Conservation (phyloP, 2,113 vertebrate genomes). For the Eublepharis macularius region DNA sequence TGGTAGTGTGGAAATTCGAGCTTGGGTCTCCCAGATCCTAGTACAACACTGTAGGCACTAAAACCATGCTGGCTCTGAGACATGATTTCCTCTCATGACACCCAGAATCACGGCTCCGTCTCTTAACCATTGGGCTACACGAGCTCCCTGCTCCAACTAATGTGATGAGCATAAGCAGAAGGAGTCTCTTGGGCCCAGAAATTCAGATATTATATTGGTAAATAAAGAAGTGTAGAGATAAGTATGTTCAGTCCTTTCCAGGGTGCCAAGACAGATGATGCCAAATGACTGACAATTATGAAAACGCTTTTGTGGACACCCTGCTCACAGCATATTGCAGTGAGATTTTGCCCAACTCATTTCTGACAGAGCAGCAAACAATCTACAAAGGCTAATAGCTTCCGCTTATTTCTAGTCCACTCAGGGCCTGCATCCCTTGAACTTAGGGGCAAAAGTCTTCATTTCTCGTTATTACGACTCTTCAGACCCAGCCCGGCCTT, state of each 20-base stretch:
- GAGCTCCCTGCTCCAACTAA: no score
- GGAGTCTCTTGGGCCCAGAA: background rate
- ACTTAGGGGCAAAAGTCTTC: slow-evolving; percentile 59
- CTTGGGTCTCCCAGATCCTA: no score
- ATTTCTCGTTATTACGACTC: slow-evolving; percentile 70
- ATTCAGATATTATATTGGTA: no score
- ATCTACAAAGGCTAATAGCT: slow-evolving; percentile 54
- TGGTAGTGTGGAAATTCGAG: no score
- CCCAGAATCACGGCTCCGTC: no score
- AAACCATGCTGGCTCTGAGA: no score
- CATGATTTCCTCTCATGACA: no score
- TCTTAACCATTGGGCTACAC: no score
- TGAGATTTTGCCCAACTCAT: slow-evolving; percentile 27
- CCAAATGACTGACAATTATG: background rate
- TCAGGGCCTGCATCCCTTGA: slow-evolving; percentile 60
- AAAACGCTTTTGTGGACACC: background rate
- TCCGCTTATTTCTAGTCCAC: slow-evolving; percentile 65
- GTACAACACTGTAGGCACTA: no score
- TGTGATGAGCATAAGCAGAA: no score
- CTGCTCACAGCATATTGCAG: background rate
- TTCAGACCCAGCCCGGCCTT: slow-evolving; percentile 58
- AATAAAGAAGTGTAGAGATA: background rate
- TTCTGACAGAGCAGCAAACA: slow-evolving; percentile 47
- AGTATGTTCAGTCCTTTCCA: accelerated
- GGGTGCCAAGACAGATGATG: background rate